A percentile compares a stretch with the other conserved stretches of the same genome.
Evolutionary conservation across 2,888 invertebrate genomes (phyloP).

Genomic region (Idaea aversata): DNA sequence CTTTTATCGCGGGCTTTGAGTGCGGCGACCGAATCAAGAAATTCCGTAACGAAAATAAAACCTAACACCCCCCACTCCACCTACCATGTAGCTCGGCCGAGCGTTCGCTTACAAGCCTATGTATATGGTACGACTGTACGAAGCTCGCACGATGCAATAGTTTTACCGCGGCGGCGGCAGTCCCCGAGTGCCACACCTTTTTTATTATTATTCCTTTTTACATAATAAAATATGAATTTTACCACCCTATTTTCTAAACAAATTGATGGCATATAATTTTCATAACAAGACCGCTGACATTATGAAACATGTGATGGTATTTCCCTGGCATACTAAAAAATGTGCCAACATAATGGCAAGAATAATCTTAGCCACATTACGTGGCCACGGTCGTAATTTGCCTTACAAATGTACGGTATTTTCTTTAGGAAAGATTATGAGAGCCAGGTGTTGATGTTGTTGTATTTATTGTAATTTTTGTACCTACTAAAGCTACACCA

Average conservation of each 20-base stretch:
- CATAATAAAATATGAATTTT: neutral
- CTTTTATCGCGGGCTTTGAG: no score
- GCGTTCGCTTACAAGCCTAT: no score
- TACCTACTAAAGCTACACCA: constrained; percentile 4
- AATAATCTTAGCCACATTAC: constrained; percentile 58
- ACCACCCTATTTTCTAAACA: neutral
- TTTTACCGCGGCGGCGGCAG: no score
- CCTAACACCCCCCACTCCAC: no score
- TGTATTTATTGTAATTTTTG: constrained; percentile 36
- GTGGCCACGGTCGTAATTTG: constrained; percentile 55
- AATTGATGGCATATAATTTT: neutral
- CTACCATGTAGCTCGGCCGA: no score
- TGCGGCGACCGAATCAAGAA: no score
- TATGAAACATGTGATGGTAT: constrained; percentile 25
- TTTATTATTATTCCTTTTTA: neutral
- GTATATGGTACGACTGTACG: no score
- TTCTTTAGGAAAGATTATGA: constrained; percentile 36
- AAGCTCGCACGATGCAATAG: no score
- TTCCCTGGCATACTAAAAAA: constrained; percentile 33
- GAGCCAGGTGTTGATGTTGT: constrained; percentile 31
- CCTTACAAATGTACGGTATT: constrained; percentile 54
- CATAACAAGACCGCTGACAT: neutral
- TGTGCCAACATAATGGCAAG: constrained; percentile 33
- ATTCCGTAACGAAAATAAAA: no score
- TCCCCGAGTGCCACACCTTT: no score